These are phyloP conservation scores for Aplysia californica DNA, from an alignment of 1,140 invertebrate species.

Conservation along the genomic window DNA sequence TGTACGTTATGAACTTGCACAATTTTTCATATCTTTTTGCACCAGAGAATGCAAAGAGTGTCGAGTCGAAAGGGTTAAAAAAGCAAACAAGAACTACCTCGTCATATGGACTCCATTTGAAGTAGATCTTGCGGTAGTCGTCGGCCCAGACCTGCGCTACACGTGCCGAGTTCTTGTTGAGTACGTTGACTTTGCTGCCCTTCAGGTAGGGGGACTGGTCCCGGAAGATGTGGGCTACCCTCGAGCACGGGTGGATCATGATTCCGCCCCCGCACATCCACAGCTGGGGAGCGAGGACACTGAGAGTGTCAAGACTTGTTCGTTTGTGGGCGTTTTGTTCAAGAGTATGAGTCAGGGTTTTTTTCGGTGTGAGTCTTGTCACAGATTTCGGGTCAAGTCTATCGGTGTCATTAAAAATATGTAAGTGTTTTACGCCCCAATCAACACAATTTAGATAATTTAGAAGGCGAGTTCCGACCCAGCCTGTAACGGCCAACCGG, in stretches of 20 bases:
- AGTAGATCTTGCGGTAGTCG: constrained; percentile 85
- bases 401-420: too few relatives aligned
- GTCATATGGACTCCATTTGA: constrained; percentile 94
- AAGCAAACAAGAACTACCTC: constrained; percentile 72
- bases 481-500: too few relatives aligned
- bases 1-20: neutral
- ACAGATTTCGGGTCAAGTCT: too few relatives aligned
- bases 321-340: too few relatives aligned
- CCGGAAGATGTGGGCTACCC: constrained; percentile 98
- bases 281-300: constrained; percentile 78
- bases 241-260: constrained; percentile 95
- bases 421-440: too few relatives aligned
- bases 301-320: too few relatives aligned
- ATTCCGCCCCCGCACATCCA: constrained; percentile 98
- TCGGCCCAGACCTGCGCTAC: constrained; percentile 79
- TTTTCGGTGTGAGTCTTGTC: too few relatives aligned
- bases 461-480: too few relatives aligned
- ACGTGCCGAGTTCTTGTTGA: constrained; percentile 67
- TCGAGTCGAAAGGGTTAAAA: neutral
- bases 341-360: too few relatives aligned
- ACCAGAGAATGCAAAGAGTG: neutral
- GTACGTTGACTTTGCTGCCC: constrained; percentile 39
- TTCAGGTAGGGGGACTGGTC: constrained; percentile 90
- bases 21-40: neutral
- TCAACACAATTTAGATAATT: too few relatives aligned